Evolutionary conservation across 2,113 vertebrate genomes (phyloP), one percentile per base, ranked within the genome.

Genomic region (Planiliza haematocheilus): DNA sequence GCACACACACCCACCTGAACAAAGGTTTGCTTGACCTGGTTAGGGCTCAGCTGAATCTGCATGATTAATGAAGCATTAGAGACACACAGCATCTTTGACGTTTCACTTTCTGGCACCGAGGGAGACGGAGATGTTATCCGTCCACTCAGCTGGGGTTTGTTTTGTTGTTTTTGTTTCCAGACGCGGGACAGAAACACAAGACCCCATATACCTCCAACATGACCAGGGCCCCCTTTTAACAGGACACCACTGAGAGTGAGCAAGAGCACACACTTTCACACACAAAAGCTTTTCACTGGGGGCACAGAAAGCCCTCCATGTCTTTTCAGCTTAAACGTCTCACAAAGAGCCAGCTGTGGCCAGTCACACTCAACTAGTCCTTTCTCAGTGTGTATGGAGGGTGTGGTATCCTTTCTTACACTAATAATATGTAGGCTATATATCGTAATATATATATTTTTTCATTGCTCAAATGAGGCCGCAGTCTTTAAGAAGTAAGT

Each of bases 11-110:
- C 38, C 73, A 63, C 46, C 36, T 38, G 14, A 65, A 90, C 84
- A 88, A 88, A 89, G 77, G 79, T 57, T 67, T 70, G 61, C 57
- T 42, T 85, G 90, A 81, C 83, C 88, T 90, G 72, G 67, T 84
- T 90, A 61, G 75, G 63, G 61, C 74, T 77, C 59, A 72, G 58
- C 77, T 73, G 59, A 76, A 84, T 74, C 70, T 89, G 84, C 91
- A 91, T 91, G 79, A 88, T 90, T 91, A 79, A 90, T 90, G 83
- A 88, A 81, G 60, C 88, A 79, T 52, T 55, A 68, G 81, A 84
- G 77, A 87, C 79, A 62, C 73, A 42, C 55, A 49, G 66, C 74
- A 83, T 87, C 87, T 88, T 86, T 89, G 85, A 89, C 75, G 73
- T 88, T 91, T 89, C 87, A 89, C 89, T 90, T 93, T 91, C 87